Evolutionary conservation across 2,888 invertebrate species (phyloP).

Genomic region (Hedya salicella): DNA sequence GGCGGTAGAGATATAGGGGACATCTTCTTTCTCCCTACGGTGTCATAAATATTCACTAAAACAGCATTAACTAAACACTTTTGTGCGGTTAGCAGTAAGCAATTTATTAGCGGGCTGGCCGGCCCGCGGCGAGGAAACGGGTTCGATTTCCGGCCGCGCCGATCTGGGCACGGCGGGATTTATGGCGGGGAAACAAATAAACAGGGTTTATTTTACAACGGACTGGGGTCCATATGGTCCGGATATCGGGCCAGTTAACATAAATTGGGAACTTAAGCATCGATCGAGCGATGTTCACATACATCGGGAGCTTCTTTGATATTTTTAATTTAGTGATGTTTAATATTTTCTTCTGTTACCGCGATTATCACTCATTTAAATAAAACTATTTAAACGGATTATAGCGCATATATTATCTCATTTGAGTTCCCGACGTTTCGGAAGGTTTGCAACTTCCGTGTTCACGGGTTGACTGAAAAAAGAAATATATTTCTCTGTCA

Average conservation of each 20-base stretch:
- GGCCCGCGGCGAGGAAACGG: slow-evolving; percentile 13
- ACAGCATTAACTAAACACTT: not conserved
- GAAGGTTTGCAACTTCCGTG: too few species aligned
- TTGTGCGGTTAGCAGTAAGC: slow-evolving; percentile 8
- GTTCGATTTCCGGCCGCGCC: slow-evolving; percentile 33
- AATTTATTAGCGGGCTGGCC: slow-evolving; percentile 26
- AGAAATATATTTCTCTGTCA: too few species aligned
- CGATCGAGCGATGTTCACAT: not conserved
- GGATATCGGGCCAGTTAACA: slow-evolving; percentile 1
- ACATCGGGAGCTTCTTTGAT: too few species aligned
- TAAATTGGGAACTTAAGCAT: not conserved
- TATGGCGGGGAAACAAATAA: slow-evolving; percentile 27
- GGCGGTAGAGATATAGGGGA: too few species aligned
- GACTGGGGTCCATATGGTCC: not conserved
- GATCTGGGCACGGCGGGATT: slow-evolving; percentile 23
- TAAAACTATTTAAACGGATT: too few species aligned
- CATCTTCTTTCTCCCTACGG: not conserved
- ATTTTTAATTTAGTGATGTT: too few species aligned
- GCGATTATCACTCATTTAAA: too few species aligned
- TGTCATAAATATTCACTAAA: not conserved
- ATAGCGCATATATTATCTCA: too few species aligned
- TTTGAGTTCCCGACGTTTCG: too few species aligned
- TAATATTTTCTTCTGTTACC: too few species aligned
- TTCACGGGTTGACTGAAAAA: too few species aligned
- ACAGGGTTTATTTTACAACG: slow-evolving; percentile 18